These are phyloP conservation scores for Rana temporaria DNA, from an alignment of 2,113 vertebrate species.

Conservation along the genomic window DNA sequence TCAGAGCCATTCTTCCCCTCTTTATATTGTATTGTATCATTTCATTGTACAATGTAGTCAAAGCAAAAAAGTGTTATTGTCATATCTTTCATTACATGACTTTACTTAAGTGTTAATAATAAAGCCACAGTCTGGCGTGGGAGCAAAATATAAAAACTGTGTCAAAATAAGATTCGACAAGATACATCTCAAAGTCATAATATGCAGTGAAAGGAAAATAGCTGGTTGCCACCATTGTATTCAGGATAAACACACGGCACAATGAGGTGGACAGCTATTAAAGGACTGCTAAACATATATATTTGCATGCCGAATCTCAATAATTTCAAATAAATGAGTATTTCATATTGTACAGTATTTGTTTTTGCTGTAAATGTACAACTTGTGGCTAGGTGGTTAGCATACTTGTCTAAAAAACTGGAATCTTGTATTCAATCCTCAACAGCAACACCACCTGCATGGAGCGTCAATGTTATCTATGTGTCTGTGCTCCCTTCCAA, in stretches of 20 bases:
- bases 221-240: constrained; percentile 57
- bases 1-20: constrained; percentile 60
- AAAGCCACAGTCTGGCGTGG: constrained; percentile 78
- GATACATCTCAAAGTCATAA: constrained; percentile 26
- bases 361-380: too few species aligned
- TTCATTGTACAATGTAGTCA: constrained; percentile 70
- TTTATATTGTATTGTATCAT: constrained; percentile 69
- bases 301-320: too few species aligned
- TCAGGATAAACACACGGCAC: constrained; percentile 62
- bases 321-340: too few species aligned
- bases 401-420: too few species aligned
- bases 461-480: too few species aligned
- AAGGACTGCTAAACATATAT: too few species aligned
- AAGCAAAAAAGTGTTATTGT: constrained; percentile 71
- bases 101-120: constrained; percentile 84
- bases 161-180: constrained; percentile 69
- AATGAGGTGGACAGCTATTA: background rate
- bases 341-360: too few species aligned
- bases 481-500: too few species aligned
- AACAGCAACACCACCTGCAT: too few species aligned
- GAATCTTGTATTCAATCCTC: too few species aligned
- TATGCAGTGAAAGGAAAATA: constrained; percentile 64
- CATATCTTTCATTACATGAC: constrained; percentile 70
- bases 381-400: too few species aligned
- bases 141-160: constrained; percentile 80